Evolutionary conservation across 1,140 invertebrate genomes (phyloP).

Genomic region (Meloidogyne hapla): DNA sequence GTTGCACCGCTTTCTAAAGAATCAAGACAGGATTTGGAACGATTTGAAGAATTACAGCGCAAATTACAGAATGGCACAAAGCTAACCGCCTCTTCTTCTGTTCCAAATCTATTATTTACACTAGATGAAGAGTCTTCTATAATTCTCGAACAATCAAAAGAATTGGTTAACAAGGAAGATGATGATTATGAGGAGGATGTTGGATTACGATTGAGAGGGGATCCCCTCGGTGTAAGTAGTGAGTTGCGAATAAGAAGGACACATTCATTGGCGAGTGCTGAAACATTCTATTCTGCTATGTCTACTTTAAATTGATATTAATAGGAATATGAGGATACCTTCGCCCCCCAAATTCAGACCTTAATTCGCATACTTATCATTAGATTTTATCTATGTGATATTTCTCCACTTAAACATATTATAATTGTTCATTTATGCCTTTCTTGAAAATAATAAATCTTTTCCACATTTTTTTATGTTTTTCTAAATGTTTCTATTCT

Average conservation of each 20-base stretch:
- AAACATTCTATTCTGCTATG: conserved; percentile 8
- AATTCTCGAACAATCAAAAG: not conserved
- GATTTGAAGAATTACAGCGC: not conserved
- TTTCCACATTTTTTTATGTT: too few species aligned
- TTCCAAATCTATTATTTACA: not conserved
- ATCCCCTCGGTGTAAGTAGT: not conserved
- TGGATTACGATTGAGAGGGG: not conserved
- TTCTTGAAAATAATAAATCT: too few species aligned
- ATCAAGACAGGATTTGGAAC: conserved; percentile 24
- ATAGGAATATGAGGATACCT: not conserved
- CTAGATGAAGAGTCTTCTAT: not conserved
- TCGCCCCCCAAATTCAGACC: too few species aligned
- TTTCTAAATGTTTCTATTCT: too few species aligned
- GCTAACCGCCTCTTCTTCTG: not conserved
- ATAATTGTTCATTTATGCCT: too few species aligned
- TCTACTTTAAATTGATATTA: not conserved
- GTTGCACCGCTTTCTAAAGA: conserved; percentile 46
- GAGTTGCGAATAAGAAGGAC: not conserved
- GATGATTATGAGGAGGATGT: not conserved
- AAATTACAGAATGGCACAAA: not conserved
- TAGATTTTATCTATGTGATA: too few species aligned
- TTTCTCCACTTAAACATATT: too few species aligned
- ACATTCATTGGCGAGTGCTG: conserved; percentile 6
- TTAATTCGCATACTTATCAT: too few species aligned
- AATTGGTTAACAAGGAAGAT: not conserved